Percentiles rank a stretch among this genome's conserved stretches.
phyloP scores from a whole-genome alignment of 2,797 vertebrate species.

The Enoplosus armatus region DNA sequence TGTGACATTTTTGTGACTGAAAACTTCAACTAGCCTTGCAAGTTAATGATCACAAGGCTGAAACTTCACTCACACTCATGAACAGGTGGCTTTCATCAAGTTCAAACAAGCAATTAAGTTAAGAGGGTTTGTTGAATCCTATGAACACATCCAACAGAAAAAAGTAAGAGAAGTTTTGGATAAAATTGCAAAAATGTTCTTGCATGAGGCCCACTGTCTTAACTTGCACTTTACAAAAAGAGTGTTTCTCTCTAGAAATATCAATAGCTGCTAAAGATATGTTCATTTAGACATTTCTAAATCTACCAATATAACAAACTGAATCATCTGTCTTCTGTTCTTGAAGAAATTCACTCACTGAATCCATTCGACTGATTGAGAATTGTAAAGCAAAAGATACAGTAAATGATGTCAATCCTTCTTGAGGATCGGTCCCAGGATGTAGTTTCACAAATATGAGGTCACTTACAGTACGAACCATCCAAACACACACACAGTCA shows the following conservation, averaged over 20 bases:
- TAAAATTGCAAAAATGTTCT: not conserved
- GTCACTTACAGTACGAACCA: constrained; percentile 12
- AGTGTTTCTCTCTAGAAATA: not conserved
- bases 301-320: not conserved
- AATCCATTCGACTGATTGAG: not conserved
- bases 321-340: not conserved
- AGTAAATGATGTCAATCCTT: not conserved
- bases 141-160: too few species aligned
- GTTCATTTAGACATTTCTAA: not conserved
- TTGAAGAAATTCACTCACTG: not conserved
- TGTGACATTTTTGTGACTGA: not conserved
- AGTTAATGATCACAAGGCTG: not conserved
- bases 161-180: not conserved
- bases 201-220: too few species aligned
- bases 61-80: too few species aligned
- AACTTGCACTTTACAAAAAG: not conserved
- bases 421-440: not conserved
- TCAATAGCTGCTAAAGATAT: not conserved
- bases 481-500: constrained; percentile 3
- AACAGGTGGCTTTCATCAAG: not conserved
- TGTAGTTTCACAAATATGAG: constrained; percentile 6
- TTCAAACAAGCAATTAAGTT: not conserved
- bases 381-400: not conserved
- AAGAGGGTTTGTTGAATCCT: too few species aligned
- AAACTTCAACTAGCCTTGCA: not conserved